Evolutionary conservation across 2,888 invertebrate species (phyloP).

Genomic region (Pristionchus entomophagus): DNA sequence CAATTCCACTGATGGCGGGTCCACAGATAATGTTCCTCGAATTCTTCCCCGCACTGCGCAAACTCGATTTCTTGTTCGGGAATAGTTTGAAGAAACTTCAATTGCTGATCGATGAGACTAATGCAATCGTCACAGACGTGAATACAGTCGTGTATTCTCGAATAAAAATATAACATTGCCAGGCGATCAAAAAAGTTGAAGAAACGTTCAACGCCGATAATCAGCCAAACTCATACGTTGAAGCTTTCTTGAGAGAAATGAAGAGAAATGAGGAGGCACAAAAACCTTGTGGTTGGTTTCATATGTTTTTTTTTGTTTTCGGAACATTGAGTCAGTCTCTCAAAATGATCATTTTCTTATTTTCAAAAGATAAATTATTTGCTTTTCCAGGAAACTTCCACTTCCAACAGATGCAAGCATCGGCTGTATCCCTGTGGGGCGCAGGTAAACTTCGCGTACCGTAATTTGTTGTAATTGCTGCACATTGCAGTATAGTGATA

Average conservation of each 20-base stretch:
- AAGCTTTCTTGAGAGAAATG: constrained; percentile 4
- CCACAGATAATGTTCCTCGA: constrained; percentile 2
- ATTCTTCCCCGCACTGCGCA: background rate
- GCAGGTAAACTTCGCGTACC: background rate
- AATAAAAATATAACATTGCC: background rate
- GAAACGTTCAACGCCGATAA: background rate
- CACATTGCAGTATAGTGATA: background rate
- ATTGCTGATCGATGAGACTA: background rate
- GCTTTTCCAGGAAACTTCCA: background rate
- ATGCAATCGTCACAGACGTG: background rate
- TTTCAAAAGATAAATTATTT: background rate
- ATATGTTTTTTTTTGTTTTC: too few relatives aligned
- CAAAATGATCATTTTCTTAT: too few relatives aligned
- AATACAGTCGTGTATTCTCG: background rate
- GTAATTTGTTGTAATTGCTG: too few relatives aligned
- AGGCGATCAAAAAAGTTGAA: background rate
- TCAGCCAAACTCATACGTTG: background rate
- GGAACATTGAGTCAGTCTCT: too few relatives aligned
- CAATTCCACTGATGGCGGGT: background rate
- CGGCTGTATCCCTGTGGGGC: background rate
- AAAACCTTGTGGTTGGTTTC: background rate
- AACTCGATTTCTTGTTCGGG: constrained; percentile 1
- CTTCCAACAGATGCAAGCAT: background rate
- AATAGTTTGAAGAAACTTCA: background rate
- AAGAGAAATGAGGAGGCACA: constrained; percentile 1